phyloP scores from a whole-genome alignment of 2,113 vertebrate species.

The Ancistrus triradiatus region DNA sequence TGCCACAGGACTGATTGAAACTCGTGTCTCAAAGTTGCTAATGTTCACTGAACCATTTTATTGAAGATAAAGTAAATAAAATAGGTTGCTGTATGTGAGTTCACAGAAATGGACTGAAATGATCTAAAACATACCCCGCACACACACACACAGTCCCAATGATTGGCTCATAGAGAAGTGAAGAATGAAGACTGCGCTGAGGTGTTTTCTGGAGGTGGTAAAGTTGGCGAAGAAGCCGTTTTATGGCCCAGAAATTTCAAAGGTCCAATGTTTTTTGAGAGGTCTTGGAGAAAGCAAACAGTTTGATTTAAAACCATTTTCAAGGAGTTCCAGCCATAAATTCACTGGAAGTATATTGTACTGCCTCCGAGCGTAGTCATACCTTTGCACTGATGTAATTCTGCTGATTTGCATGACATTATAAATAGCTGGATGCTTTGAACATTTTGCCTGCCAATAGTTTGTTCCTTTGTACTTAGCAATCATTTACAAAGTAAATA shows the following conservation, averaged over 20 bases:
- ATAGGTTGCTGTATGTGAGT: conserved; percentile 83
- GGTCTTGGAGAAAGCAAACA: conserved; percentile 55
- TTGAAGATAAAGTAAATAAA: conserved; percentile 98
- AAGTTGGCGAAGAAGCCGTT: conserved; percentile 37
- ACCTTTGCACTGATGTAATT: conserved; percentile 23
- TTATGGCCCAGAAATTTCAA: conserved; percentile 65
- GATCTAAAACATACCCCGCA: conserved; percentile 71
- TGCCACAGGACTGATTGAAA: conserved; percentile 82
- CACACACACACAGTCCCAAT: conserved; percentile 15
- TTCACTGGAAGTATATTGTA: conserved; percentile 18
- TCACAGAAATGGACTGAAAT: conserved; percentile 82
- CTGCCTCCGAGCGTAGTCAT: conserved; percentile 10
- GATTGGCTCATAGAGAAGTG: conserved; percentile 43
- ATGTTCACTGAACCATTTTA: conserved; percentile 94
- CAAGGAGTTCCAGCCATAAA: conserved; percentile 38
- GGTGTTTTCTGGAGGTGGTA: conserved; percentile 52
- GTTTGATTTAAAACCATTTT: conserved; percentile 49
- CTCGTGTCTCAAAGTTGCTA: conserved; percentile 84
- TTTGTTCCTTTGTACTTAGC: neutral
- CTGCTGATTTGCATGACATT: conserved; percentile 8
- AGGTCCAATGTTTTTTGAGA: conserved; percentile 70
- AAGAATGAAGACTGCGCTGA: conserved; percentile 41
- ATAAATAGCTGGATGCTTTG: neutral
- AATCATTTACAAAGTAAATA: neutral
- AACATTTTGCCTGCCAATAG: neutral